Base-by-base conservation (phyloP, 1,140 invertebrate species). In the Harlomillsia oculata region DNA sequence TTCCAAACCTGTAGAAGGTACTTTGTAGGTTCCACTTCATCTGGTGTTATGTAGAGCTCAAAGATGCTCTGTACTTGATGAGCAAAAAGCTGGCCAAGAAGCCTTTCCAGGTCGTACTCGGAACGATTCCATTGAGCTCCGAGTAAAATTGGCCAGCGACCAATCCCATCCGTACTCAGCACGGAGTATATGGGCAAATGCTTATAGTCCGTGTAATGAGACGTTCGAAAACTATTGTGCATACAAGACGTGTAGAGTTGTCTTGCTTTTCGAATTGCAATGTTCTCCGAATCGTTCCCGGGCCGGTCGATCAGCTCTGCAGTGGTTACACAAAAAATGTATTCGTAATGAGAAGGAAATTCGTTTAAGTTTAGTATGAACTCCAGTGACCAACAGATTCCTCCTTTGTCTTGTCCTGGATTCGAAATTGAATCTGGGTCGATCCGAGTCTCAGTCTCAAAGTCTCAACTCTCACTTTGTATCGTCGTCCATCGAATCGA, bases 61-160 rank as follows among this genome's bases (percentile, higher is more conserved):
- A 79, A 70, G 20, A 80, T 68, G 2, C 74, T 72, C 53, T 76
- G 72, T 50, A 77, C 76, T 68, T 78, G 75, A 59, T 74, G 72
- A 18, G 74, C 63, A 21, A 72, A 69, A 16, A 79, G 68, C 56
- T 72, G 71, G 13, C 70, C 71, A 23, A 80, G 62, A 1, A 78
- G 67, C 9, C 71, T 64, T 46, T 77, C 73, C 65, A 59, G 72
- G 70, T 64, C 61, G 37, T 66, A 69, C 41, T 46, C 60, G 51
- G 60, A 61, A 46, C 44, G 23, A 54, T 68, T 65, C 69, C 71
- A 75, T 1, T 56, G 53, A 5, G 62, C 62, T 20, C 64, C 65
- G 25, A 71, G 54, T 2, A 77, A 63, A 14, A 78, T 69, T 3
- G 77, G 77, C 78, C 71, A 76, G 1, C 71, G 69, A 1, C 76